phyloP scores from a whole-genome alignment of 2,888 invertebrate genomes.

The Nomada goodeniana region DNA sequence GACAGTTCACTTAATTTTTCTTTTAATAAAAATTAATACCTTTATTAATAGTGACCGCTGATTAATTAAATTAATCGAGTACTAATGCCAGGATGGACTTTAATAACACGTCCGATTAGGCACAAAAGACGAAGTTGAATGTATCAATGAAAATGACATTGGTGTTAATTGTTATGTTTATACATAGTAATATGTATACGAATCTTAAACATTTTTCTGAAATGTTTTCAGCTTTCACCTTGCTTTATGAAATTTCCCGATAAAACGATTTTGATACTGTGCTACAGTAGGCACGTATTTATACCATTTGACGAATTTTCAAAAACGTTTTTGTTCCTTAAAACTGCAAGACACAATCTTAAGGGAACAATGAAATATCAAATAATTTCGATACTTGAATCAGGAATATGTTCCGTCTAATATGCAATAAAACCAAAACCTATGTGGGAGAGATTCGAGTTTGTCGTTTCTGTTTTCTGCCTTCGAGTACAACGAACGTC shows the following conservation, averaged over 20 bases:
- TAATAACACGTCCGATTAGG: slow-evolving; percentile 34
- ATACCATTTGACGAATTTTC: slow-evolving; percentile 17
- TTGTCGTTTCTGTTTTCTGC: neutral
- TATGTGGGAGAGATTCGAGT: neutral
- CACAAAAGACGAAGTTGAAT: slow-evolving; percentile 29
- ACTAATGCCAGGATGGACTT: slow-evolving; percentile 20
- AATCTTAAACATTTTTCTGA: slow-evolving; percentile 13
- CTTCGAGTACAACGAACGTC: neutral
- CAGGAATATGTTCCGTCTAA: neutral
- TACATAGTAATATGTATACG: slow-evolving; percentile 32
- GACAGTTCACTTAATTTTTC: slow-evolving; percentile 24
- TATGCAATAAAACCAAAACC: slow-evolving; percentile 17
- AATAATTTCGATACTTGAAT: slow-evolving; percentile 16
- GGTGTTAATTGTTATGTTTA: slow-evolving; percentile 13
- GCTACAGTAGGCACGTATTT: slow-evolving; percentile 13
- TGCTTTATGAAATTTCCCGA: neutral
- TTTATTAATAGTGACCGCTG: slow-evolving; percentile 26
- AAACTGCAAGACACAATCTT: slow-evolving; percentile 4
- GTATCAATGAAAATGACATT: slow-evolving; percentile 20
- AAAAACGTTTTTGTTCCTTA: slow-evolving; percentile 9
- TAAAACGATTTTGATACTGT: slow-evolving; percentile 25
- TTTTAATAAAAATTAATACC: slow-evolving; percentile 29
- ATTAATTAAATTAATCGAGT: slow-evolving; percentile 34
- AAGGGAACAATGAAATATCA: slow-evolving; percentile 18
- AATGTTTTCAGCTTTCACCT: slow-evolving; percentile 10